Evolutionary conservation across 2,797 vertebrate species (phyloP), one percentile per base, ranked within the genome.

Genomic region (Enteromius paludinosus): DNA sequence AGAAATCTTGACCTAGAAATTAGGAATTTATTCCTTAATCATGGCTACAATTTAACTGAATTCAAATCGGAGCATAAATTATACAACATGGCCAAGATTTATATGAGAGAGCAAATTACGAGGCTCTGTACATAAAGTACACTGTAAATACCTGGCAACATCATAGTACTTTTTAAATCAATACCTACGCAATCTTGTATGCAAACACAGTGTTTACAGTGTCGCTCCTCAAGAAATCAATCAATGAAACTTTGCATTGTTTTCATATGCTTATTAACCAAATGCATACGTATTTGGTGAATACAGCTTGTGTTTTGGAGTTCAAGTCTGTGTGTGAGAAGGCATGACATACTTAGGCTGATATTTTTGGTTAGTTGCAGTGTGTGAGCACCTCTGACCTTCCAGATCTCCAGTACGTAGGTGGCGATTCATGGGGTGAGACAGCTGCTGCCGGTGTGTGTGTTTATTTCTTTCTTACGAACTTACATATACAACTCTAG

Each of bases 361-460:
- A 35, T 82, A 87, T 85, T 82, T 84, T 65, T 47, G 41, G 52
- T 15, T 59, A 33, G 71, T 84, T 28, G 75, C n/a, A 64, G 45
- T 81, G 12, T 78, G 49, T 38, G 30, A 83, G 43, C 45, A 85
- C 69, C 69, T 78, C 52, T 81, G 83, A 85, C 78, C 73, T 73
- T 66, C 38, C 68, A 35, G 72, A 73, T 54, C 62, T 64, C 52
- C 49, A 64, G 59, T 70, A 70, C 69, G 81, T 77, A 68, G 71
- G 80, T 82, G 71, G 80, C 18, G 75, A 56, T 81, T 38, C 78
- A 69, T 68, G 80, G 79, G 56, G 78, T 81, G 74, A 85, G 64
- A 82, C 83, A 84, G 78, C 87, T 85, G 83, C 85, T 85, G 81
- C 38, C 18, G 64, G 72, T 75, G 47, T 76, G 59, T 62, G 72